phyloP scores from a whole-genome alignment of 2,113 vertebrate genomes.

The Nerophis ophidion region DNA sequence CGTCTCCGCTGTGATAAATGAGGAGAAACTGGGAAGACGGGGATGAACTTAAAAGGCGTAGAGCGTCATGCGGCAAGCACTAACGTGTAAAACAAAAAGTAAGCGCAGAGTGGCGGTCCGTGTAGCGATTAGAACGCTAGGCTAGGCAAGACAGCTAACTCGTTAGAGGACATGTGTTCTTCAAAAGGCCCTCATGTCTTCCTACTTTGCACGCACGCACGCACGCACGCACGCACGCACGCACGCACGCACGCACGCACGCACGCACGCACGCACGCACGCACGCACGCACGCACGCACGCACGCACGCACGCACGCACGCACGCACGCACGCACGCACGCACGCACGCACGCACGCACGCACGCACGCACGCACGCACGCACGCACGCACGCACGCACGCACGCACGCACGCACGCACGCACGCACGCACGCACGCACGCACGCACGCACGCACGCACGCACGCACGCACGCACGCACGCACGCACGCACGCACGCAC shows the following conservation, averaged over 20 bases:
- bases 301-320: constrained; percentile 1
- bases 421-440: neutral
- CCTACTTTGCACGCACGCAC: neutral
- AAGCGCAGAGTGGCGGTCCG: constrained; percentile 56
- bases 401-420: neutral
- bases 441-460: constrained; percentile 1
- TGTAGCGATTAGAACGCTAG: constrained; percentile 63
- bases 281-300: constrained; percentile 1
- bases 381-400: constrained; percentile 1
- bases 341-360: neutral
- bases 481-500: neutral
- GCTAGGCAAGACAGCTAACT: constrained; percentile 54
- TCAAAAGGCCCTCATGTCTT: constrained; percentile 35
- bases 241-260: constrained; percentile 1
- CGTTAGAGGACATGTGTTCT: constrained; percentile 65
- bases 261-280: neutral
- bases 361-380: neutral
- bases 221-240: neutral
- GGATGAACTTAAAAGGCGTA: constrained; percentile 3
- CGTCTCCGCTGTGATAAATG: constrained; percentile 28
- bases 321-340: neutral
- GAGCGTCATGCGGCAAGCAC: neutral
- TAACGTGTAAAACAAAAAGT: constrained; percentile 1
- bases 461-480: constrained; percentile 1
- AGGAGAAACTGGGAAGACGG: constrained; percentile 12